Percentiles rank a stretch among this genome's conserved stretches.
Evolutionary conservation across 2,113 vertebrate genomes (phyloP).

Genomic region (Prunella himalayana): DNA sequence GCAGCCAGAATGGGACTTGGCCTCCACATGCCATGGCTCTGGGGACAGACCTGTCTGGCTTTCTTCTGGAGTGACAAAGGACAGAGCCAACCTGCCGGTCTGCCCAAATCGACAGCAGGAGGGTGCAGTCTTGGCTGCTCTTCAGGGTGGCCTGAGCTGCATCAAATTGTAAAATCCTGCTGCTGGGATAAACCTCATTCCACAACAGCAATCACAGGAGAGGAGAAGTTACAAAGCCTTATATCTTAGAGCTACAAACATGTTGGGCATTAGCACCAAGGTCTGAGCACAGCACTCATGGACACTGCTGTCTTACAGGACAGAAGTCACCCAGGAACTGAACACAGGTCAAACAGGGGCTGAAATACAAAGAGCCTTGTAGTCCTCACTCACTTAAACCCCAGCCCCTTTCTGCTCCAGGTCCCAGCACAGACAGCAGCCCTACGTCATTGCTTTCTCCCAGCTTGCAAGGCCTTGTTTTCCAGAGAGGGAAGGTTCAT

Average conservation of each 20-base stretch:
- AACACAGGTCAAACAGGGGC: not conserved
- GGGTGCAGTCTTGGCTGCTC: not conserved
- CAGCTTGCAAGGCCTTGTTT: not conserved
- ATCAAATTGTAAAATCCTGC: not conserved
- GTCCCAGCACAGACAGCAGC: not conserved
- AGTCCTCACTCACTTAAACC: not conserved
- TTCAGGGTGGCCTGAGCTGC: not conserved
- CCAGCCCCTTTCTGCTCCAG: not conserved
- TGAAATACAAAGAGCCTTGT: not conserved
- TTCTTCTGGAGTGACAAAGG: fast-evolving
- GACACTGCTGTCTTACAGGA: not conserved
- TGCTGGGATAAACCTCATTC: not conserved
- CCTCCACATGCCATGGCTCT: not conserved
- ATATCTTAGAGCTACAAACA: not conserved
- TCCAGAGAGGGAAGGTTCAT: not conserved
- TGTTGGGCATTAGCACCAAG: not conserved
- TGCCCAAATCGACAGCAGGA: fast-evolving
- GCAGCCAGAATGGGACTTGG: not conserved
- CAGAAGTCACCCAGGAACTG: not conserved
- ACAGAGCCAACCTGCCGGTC: fast-evolving
- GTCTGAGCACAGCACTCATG: fast-evolving
- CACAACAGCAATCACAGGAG: not conserved
- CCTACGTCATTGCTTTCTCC: fast-evolving
- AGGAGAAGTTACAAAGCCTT: not conserved
- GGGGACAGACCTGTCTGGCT: not conserved